Evolutionary conservation across 1,140 invertebrate species (phyloP).

Genomic region (Phthorimaea operculella): DNA sequence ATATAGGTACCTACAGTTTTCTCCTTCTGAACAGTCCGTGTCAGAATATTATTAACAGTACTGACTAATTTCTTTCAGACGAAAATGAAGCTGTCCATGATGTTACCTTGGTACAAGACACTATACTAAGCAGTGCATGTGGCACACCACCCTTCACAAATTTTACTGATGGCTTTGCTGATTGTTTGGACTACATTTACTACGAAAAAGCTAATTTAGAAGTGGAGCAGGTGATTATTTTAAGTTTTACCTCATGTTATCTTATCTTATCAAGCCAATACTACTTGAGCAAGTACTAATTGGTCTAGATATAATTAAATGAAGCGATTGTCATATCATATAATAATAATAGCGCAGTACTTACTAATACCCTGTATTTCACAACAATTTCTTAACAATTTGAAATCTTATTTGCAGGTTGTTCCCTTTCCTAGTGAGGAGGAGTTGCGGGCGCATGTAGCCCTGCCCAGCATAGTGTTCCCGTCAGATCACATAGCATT

Average conservation of each 20-base stretch:
- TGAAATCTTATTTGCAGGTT: conserved; percentile 60
- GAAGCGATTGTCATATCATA: no score
- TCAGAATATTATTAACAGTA: no score
- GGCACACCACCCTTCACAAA: conserved; percentile 86
- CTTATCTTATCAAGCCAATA: no score
- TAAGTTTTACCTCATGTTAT: not conserved
- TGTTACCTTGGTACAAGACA: conserved; percentile 72
- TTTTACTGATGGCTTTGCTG: conserved; percentile 83
- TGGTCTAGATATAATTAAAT: no score
- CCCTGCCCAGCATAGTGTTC: conserved; percentile 86
- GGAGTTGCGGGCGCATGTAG: conserved; percentile 76
- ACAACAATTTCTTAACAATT: no score
- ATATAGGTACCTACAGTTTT: no score
- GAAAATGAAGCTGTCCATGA: conserved; percentile 71
- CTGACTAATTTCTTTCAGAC: conserved; percentile 64
- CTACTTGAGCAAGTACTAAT: no score
- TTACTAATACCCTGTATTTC: no score
- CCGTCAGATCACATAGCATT: conserved; percentile 94
- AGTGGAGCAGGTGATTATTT: conserved; percentile 68
- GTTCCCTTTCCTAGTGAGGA: conserved; percentile 83
- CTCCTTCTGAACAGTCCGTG: no score
- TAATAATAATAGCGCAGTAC: no score
- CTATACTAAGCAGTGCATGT: conserved; percentile 77
- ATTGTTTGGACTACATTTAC: conserved; percentile 94
- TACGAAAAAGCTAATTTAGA: conserved; percentile 75